Conservation (phyloP, 2,113 vertebrate genomes). For the Plotosus lineatus region DNA sequence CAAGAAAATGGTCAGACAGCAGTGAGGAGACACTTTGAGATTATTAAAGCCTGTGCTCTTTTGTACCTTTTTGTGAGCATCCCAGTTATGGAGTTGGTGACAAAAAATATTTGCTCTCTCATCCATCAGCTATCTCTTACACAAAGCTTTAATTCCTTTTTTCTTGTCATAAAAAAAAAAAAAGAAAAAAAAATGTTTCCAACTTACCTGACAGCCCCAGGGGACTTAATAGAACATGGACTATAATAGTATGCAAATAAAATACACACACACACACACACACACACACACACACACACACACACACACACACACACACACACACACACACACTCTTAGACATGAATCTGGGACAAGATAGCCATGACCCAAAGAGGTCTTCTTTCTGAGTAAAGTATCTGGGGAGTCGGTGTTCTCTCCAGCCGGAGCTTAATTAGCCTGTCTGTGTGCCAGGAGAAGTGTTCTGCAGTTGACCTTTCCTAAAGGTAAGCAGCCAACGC, state of each 20-base stretch:
- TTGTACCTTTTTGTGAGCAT: slow-evolving; percentile 22
- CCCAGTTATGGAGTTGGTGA: slow-evolving; percentile 37
- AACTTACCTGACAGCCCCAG: slow-evolving; percentile 28
- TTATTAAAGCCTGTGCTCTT: slow-evolving; percentile 5
- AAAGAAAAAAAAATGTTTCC: no score
- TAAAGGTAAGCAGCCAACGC: slow-evolving; percentile 63
- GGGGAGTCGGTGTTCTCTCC: slow-evolving; percentile 60
- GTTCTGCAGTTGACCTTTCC: slow-evolving; percentile 71
- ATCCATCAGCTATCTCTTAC: slow-evolving; percentile 46
- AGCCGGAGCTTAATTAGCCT: slow-evolving; percentile 66
- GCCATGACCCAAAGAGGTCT: slow-evolving; percentile 56
- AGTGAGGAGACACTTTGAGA: slow-evolving; percentile 1
- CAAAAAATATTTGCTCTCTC: slow-evolving; percentile 48
- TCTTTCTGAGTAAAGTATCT: slow-evolving; percentile 49
- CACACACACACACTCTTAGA: slow-evolving; percentile 19
- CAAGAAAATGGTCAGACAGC: not conserved
- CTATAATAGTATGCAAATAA: slow-evolving; percentile 59
- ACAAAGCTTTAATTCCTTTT: slow-evolving; percentile 33
- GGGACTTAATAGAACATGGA: slow-evolving; percentile 48
- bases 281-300: slow-evolving; percentile 21
- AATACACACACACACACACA: slow-evolving; percentile 20
- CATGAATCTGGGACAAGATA: slow-evolving; percentile 60
- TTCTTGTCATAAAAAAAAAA: slow-evolving; percentile 49
- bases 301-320: slow-evolving; percentile 4
- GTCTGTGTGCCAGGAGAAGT: slow-evolving; percentile 62